Percentiles rank a stretch among this genome's conserved stretches.
These are phyloP conservation scores for Nixonia krombeini DNA, from an alignment of 1,140 invertebrate genomes.

Conservation along the genomic window DNA sequence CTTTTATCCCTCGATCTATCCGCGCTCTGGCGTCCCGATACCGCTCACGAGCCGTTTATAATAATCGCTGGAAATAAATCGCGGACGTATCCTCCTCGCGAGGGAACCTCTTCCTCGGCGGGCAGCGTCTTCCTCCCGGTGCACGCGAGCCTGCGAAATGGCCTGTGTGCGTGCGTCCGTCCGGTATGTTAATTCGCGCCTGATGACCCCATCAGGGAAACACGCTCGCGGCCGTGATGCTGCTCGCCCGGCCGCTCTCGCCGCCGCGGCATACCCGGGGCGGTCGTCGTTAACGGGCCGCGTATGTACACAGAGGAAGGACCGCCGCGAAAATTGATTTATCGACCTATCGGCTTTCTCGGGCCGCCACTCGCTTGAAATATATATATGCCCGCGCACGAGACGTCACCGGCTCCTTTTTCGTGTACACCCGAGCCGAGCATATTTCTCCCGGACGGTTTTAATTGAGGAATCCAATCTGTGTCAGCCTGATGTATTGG, in stretches of 20 bases:
- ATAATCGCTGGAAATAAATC: neutral
- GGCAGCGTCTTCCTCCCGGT: conserved; percentile 30
- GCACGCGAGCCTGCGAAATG: conserved; percentile 21
- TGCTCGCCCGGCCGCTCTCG: too few species aligned
- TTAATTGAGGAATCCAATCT: too few species aligned
- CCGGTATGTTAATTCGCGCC: conserved; percentile 65
- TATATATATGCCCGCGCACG: conserved; percentile 21
- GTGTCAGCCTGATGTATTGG: too few species aligned
- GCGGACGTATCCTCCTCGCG: too few species aligned
- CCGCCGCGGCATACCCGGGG: too few species aligned
- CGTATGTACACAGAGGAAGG: neutral
- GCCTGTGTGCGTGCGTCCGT: conserved; percentile 53
- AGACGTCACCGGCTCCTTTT: neutral
- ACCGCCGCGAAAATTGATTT: conserved; percentile 41
- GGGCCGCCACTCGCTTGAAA: conserved; percentile 3
- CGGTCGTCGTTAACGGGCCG: conserved; percentile 32
- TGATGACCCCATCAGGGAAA: conserved; percentile 65
- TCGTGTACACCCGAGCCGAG: neutral
- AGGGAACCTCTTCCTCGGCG: neutral
- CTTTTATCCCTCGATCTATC: conserved; percentile 29
- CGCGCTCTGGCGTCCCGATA: conserved; percentile 16
- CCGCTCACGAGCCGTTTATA: neutral
- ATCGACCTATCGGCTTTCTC: conserved; percentile 31
- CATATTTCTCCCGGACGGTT: neutral
- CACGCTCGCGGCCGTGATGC: conserved; percentile 57